Base-by-base conservation (phyloP, 2,888 invertebrate species). In the Pseudococcus viburni region DNA sequence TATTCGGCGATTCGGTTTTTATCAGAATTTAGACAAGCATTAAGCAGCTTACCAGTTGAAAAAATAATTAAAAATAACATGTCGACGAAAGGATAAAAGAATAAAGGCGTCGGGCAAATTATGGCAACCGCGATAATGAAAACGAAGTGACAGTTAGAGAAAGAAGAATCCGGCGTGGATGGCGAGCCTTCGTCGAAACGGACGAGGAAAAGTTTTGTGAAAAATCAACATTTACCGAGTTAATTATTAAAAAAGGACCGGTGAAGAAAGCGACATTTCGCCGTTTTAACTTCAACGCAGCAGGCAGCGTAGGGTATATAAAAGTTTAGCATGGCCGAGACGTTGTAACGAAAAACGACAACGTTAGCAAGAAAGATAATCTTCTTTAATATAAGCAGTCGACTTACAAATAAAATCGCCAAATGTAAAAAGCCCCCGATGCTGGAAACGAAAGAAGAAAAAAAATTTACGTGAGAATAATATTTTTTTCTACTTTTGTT, bases 41-140 rank as follows among this genome's bases (percentile, higher is more conserved):
- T 77, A 77, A 77, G 42, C 77, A n/a, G 42, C 77, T 77, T 42
- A 42, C 39, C 17, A 77, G 77, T 42, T 42, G 77, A 77, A 77
- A 77, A 77, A 77, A 77, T 77, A 77, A 77, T 77, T 77, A 77
- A 77, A 77, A 77, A 77, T 77, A 77, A 77, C 77, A 77, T 77
- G 77, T 77, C 77, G 77, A 77, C 77, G 77, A 39, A 42, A 77
- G 77, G 77, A 77, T 77, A 77, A 77, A 42, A 77, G 77, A 42
- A 77, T 77, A 77, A 42, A 77, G 42, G 77, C 77, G 77, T 77
- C 77, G 77, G 42, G 77, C 77, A 77, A 77, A 77, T 77, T 77
- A 77, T 77, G 77, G 77, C 42, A 77, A 77, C 77, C 77, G 39
- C 77, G 77, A 77, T 77, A 77, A 77, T 77, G 77, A 77, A 77